phyloP scores from a whole-genome alignment of 2,888 invertebrate species.

The Nomada fabriciana region DNA sequence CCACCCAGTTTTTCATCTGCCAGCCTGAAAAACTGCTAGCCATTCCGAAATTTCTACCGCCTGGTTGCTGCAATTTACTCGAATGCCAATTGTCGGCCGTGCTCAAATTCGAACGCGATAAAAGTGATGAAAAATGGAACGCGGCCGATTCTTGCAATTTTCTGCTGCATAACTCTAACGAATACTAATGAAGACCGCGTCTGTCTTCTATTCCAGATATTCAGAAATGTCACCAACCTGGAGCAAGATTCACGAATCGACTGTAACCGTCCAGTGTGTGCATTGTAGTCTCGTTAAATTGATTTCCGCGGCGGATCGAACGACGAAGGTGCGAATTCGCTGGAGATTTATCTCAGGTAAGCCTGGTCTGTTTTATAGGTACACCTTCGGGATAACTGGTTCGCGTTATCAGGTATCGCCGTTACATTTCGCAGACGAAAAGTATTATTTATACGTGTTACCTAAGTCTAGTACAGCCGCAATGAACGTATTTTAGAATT shows the following conservation, averaged over 20 bases:
- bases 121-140: slow-evolving; percentile 14
- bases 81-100: slow-evolving; percentile 13
- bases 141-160: background rate
- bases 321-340: background rate
- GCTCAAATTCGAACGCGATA: slow-evolving; percentile 2
- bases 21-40: slow-evolving; percentile 1
- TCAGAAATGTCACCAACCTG: too few species aligned
- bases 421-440: background rate
- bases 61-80: slow-evolving; percentile 17
- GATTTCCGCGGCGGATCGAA: background rate
- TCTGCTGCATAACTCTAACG: too few species aligned
- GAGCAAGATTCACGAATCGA: too few species aligned
- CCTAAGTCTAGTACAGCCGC: too few species aligned
- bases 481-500: too few species aligned
- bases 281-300: background rate
- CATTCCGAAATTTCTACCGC: slow-evolving; percentile 1
- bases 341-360: background rate
- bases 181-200: background rate
- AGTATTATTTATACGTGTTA: background rate
- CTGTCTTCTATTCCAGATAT: background rate
- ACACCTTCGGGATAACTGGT: slow-evolving; percentile 1
- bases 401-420: background rate
- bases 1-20: slow-evolving; percentile 19
- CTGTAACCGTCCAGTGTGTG: too few species aligned
- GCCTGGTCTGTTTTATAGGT: background rate